Base-by-base conservation (phyloP, 1,140 invertebrate genomes). In the Platyura marginata region DNA sequence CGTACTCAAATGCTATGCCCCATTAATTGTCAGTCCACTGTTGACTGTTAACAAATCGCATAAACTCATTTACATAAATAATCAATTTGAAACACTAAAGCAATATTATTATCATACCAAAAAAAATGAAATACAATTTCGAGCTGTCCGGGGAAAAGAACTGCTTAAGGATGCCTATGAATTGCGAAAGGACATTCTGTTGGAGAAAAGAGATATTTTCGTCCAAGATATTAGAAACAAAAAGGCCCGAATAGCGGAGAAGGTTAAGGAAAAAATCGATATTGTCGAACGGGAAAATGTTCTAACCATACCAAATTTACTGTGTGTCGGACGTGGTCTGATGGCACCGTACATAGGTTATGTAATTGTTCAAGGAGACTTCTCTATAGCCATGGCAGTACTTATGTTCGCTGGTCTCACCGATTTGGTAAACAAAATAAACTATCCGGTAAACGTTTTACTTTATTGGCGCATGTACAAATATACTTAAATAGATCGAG, bases 271-370 rank as follows among this genome's bases (percentile, higher is more conserved):
- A 38, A 38, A 18, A 18, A 34, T 22, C n/a, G 72, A 74, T 64
- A 72, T 76, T 20, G 72, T 78, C 46, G 71, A 76, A 61, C 79
- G 70, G 55, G 89, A 96, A 67, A 92, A 93, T 65, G 78, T 95
- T 44, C 81, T 83, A 60, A 97, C 92, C 1, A 70, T 97, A 49
- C 92, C 93, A 22, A 97, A 97, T 64, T 66, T 89, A 23, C 61
- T 96, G 35, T 94, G 87, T 58, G 63, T 87, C 9, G 68, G 76
- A 22, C 68, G 93, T 52, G 93, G 96, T 52, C 59, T 74, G 3
- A 67, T 85, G 40, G 82, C 90, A 4, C 92, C 92, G 11, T 79
- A 81, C 55, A 66, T 96, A 29, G 85, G 84, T 23, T 89, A 89
- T 64, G 66, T 87, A 21, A 75, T 94, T 46, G 56, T 89, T 2